phyloP scores from a whole-genome alignment of 2,797 vertebrate genomes.

The Chelon labrosus region DNA sequence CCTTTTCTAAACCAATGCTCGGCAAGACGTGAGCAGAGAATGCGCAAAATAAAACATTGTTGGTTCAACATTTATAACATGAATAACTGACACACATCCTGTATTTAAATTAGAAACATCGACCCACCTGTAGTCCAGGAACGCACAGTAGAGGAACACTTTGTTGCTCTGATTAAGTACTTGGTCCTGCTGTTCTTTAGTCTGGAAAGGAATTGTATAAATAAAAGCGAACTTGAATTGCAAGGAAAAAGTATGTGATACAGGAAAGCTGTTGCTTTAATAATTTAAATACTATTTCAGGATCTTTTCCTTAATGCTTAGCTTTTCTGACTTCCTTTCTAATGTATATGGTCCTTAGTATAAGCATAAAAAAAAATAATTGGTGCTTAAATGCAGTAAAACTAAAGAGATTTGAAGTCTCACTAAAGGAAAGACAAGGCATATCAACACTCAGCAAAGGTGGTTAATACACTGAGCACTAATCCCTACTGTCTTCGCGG shows the following conservation, averaged over 20 bases:
- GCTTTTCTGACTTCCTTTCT: slow-evolving; percentile 3
- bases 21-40: slow-evolving; percentile 22
- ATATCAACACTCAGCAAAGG: slow-evolving; percentile 43
- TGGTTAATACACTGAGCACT: slow-evolving; percentile 57
- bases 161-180: slow-evolving; percentile 88
- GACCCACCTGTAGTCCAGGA: slow-evolving; percentile 95
- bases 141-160: slow-evolving; percentile 93
- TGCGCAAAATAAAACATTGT: slow-evolving; percentile 32
- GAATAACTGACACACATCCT: slow-evolving; percentile 23
- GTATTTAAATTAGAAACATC: slow-evolving; percentile 20
- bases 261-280: slow-evolving; percentile 11
- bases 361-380: slow-evolving; percentile 12
- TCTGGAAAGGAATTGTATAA: slow-evolving; percentile 83
- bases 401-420: slow-evolving; percentile 34
- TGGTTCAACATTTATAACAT: slow-evolving; percentile 29
- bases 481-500: slow-evolving; percentile 62
- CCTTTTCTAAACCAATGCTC: slow-evolving; percentile 36
- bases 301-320: slow-evolving; percentile 18
- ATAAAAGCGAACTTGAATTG: slow-evolving; percentile 12
- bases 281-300: not conserved
- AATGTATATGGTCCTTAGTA: too few species aligned
- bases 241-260: slow-evolving; percentile 14
- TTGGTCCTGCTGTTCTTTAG: slow-evolving; percentile 84
- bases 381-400: slow-evolving; percentile 27
- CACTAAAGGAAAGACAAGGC: slow-evolving; percentile 25